Evolutionary conservation across 2,797 vertebrate genomes (phyloP).

Genomic region (Neosalanx taihuensis): DNA sequence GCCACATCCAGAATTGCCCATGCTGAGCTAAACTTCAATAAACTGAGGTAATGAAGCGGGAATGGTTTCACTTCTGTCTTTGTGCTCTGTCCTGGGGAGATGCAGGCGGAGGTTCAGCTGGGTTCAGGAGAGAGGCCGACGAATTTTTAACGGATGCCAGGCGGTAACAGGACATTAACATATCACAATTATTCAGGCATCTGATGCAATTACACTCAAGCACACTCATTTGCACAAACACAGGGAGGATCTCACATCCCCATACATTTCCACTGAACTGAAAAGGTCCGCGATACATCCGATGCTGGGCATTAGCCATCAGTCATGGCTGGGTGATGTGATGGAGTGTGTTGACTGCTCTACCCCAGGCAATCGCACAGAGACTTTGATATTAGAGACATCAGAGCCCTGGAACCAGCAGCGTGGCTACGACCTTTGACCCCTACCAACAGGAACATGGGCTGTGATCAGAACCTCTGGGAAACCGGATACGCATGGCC

Average conservation of each 20-base stretch:
- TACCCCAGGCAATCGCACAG: slow-evolving; percentile 9
- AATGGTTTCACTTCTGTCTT: background rate
- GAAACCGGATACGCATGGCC: slow-evolving; percentile 34
- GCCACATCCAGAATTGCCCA: slow-evolving; percentile 17
- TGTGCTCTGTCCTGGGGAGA: background rate
- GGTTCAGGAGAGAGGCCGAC: background rate
- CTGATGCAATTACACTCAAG: background rate
- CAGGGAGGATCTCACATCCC: background rate
- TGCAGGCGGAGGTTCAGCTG: background rate
- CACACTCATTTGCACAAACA: background rate
- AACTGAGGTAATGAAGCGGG: background rate
- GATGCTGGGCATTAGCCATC: background rate
- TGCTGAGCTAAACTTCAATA: background rate
- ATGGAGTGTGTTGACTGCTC: slow-evolving; percentile 6
- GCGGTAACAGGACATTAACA: background rate
- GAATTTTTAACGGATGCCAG: background rate
- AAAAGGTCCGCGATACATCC: background rate
- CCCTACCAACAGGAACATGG: slow-evolving; percentile 30
- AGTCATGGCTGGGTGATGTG: background rate
- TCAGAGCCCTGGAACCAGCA: slow-evolving; percentile 12
- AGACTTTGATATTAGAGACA: slow-evolving; percentile 23
- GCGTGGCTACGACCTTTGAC: slow-evolving; percentile 24
- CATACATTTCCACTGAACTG: background rate
- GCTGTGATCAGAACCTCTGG: slow-evolving; percentile 32
- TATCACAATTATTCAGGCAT: background rate